phyloP scores from a whole-genome alignment of 2,888 invertebrate genomes.

The Catocala sponsa region DNA sequence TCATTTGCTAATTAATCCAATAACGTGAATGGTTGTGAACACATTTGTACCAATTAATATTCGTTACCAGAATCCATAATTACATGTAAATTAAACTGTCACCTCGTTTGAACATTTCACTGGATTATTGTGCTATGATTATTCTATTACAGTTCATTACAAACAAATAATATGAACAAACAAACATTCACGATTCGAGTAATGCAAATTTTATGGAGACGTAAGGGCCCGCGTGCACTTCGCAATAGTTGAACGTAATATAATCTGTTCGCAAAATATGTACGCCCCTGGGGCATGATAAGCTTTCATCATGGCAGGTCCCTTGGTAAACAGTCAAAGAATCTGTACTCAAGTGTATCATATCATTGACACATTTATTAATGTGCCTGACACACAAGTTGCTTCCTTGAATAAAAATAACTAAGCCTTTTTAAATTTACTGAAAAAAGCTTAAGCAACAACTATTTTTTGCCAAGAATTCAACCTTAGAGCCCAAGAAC shows the following conservation, averaged over 20 bases:
- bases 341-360: too few relatives aligned
- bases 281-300: too few relatives aligned
- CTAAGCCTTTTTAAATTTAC: too few relatives aligned
- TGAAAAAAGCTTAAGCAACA: too few relatives aligned
- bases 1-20: conserved; percentile 20
- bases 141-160: conserved; percentile 28
- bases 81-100: conserved; percentile 30
- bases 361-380: too few relatives aligned
- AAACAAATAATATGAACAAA: conserved; percentile 21
- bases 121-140: conserved; percentile 24
- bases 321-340: too few relatives aligned
- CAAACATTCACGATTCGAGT: conserved; percentile 24
- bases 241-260: not conserved
- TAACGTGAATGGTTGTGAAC: conserved; percentile 20
- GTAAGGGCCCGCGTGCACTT: conserved; percentile 15
- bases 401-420: too few relatives aligned
- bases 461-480: too few relatives aligned
- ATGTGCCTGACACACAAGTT: too few relatives aligned
- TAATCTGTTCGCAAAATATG: not conserved
- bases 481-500: too few relatives aligned
- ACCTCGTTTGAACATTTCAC: conserved; percentile 24
- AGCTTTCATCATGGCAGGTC: too few relatives aligned
- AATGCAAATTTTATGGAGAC: conserved; percentile 25
- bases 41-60: conserved; percentile 35
- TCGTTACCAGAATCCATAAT: conserved; percentile 22